phyloP scores from a whole-genome alignment of 2,888 invertebrate genomes.

The Drosophila putrida region DNA sequence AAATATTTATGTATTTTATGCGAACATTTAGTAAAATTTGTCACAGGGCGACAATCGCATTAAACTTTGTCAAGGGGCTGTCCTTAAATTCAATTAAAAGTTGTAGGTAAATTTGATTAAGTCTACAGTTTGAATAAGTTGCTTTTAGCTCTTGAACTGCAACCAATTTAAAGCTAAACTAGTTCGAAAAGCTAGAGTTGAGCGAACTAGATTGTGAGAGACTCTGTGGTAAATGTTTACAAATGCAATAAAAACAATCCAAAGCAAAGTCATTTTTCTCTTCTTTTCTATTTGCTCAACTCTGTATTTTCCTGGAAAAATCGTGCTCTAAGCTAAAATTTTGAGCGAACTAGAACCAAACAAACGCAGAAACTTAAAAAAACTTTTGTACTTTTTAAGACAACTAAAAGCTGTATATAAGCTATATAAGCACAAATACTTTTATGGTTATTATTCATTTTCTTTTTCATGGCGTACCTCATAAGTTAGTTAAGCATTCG shows the following conservation, averaged over 20 bases:
- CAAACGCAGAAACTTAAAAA: no score
- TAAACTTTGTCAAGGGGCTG: slow-evolving; percentile 15
- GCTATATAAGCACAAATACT: background rate
- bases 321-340: no score
- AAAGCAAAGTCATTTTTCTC: no score
- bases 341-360: no score
- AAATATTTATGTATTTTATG: slow-evolving; percentile 3
- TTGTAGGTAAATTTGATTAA: slow-evolving; percentile 35
- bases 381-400: no score
- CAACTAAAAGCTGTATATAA: background rate
- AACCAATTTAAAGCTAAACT: slow-evolving; percentile 15
- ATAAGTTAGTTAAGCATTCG: slow-evolving; percentile 2
- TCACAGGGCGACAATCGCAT: slow-evolving; percentile 1
- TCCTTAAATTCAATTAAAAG: slow-evolving; percentile 53
- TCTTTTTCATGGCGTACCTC: background rate
- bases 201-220: background rate
- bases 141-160: slow-evolving; percentile 32
- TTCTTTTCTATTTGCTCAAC: no score
- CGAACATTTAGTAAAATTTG: slow-evolving; percentile 34
- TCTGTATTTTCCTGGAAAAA: no score
- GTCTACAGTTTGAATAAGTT: slow-evolving; percentile 37
- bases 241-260: no score
- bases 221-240: background rate
- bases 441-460: slow-evolving; percentile 3
- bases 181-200: background rate